Conservation (phyloP, 2,888 invertebrate genomes). For the Lasioglossum morio region DNA sequence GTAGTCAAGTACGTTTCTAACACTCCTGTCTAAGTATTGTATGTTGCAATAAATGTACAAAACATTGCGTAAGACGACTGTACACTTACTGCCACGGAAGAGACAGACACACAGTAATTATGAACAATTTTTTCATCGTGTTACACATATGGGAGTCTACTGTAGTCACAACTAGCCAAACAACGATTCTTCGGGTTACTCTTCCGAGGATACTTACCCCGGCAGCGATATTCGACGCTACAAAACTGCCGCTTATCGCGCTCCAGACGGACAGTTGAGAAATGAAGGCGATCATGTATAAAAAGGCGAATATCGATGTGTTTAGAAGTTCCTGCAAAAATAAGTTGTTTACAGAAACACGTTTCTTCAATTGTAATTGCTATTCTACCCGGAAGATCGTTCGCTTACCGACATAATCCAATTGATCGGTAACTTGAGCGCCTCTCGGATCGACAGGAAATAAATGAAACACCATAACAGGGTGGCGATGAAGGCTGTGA, state of each 20-base stretch:
- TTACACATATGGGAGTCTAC: too few species aligned
- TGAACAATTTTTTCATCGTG: too few species aligned
- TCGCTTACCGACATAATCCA: constrained; percentile 92
- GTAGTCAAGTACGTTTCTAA: too few species aligned
- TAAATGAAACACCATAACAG: constrained; percentile 93
- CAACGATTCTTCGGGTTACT: not conserved
- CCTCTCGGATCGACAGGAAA: constrained; percentile 92
- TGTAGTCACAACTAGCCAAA: not conserved
- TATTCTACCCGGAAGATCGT: not conserved
- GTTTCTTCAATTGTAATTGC: not conserved
- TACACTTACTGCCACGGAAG: too few species aligned
- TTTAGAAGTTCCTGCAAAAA: constrained; percentile 92
- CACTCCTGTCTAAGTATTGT: too few species aligned
- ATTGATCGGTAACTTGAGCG: constrained; percentile 91
- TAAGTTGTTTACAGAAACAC: not conserved
- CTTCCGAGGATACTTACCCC: constrained; percentile 87
- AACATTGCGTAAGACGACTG: too few species aligned
- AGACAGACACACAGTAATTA: too few species aligned
- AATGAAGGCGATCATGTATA: constrained; percentile 93
- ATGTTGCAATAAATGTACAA: too few species aligned
- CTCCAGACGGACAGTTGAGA: constrained; percentile 90
- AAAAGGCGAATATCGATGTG: constrained; percentile 88
- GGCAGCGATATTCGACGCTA: constrained; percentile 89
- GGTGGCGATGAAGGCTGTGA: constrained; percentile 92
- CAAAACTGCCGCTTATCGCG: constrained; percentile 71